A percentile compares a stretch with the other conserved stretches of the same genome.
These are phyloP conservation scores for Aplocera efformata DNA, from an alignment of 2,888 invertebrate genomes.

Conservation along the genomic window DNA sequence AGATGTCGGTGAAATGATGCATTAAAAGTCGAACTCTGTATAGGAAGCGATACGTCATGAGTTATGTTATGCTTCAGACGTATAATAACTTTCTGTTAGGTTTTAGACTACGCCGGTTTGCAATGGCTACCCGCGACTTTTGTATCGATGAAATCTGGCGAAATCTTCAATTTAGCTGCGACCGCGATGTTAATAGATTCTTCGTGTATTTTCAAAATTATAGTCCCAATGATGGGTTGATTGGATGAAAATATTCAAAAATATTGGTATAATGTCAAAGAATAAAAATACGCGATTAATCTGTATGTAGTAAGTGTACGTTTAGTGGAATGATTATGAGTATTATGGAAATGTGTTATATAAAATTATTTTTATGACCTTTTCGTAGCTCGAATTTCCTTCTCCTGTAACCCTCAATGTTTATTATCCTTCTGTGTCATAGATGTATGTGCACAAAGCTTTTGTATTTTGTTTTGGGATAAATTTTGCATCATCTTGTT, in stretches of 20 bases:
- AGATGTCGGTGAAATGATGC: background rate
- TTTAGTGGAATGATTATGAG: conserved; percentile 15
- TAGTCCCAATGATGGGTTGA: conserved; percentile 10
- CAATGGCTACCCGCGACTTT: background rate
- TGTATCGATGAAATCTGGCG: conserved; percentile 14
- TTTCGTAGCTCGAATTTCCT: conserved; percentile 21
- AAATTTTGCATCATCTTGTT: background rate
- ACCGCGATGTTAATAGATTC: conserved; percentile 9
- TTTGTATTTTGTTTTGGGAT: conserved; percentile 15
- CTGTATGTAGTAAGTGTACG: conserved; percentile 14
- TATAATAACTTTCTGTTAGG: too few species aligned
- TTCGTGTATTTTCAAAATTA: conserved; percentile 18
- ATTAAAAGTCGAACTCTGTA: too few species aligned
- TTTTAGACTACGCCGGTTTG: background rate
- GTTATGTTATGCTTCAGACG: too few species aligned
- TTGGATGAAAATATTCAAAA: conserved; percentile 5
- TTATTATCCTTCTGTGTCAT: conserved; percentile 19
- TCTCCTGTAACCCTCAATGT: conserved; percentile 17
- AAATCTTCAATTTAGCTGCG: conserved; percentile 18
- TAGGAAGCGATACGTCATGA: too few species aligned
- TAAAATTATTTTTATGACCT: conserved; percentile 16
- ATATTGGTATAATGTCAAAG: conserved; percentile 1
- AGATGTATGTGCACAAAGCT: conserved; percentile 20
- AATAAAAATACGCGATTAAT: conserved; percentile 18
- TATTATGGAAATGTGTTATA: conserved; percentile 14